These are phyloP conservation scores for Anomalospiza imberbis DNA, from an alignment of 2,797 vertebrate genomes.

Conservation along the genomic window DNA sequence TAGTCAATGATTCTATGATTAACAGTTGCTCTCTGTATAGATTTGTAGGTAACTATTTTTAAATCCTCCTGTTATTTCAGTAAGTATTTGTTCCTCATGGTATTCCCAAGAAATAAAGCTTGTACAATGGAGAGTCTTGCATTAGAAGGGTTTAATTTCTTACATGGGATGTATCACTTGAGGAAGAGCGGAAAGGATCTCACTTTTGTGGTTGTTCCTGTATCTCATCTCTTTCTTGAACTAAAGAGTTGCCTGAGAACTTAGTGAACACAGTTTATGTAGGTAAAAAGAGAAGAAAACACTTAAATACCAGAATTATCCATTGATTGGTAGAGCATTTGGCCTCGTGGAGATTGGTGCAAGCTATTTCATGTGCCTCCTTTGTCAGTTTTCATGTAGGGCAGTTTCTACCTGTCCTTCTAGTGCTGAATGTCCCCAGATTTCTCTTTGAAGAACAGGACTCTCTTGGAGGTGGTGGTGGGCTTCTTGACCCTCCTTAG, in stretches of 20 bases:
- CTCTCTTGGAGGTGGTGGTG: background rate
- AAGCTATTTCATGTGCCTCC: background rate
- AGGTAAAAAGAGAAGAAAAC: background rate
- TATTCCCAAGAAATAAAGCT: background rate
- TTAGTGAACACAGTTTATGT: background rate
- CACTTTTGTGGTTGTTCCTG: background rate
- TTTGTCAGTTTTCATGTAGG: background rate
- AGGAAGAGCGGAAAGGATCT: background rate
- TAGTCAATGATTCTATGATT: background rate
- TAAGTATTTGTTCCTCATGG: background rate
- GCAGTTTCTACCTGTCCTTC: background rate
- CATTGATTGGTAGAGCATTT: background rate
- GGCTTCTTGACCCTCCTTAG: background rate
- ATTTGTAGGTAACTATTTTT: background rate
- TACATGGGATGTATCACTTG: background rate
- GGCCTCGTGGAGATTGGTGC: background rate
- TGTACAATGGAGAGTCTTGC: background rate
- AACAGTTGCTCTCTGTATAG: background rate
- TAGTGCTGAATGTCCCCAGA: background rate
- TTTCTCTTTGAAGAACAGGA: background rate
- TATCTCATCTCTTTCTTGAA: background rate
- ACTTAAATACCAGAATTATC: background rate
- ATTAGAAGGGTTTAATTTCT: background rate
- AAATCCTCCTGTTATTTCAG: background rate
- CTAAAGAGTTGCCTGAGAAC: background rate